Evolutionary conservation across 2,888 invertebrate genomes (phyloP).

Genomic region (Cephus spinipes): DNA sequence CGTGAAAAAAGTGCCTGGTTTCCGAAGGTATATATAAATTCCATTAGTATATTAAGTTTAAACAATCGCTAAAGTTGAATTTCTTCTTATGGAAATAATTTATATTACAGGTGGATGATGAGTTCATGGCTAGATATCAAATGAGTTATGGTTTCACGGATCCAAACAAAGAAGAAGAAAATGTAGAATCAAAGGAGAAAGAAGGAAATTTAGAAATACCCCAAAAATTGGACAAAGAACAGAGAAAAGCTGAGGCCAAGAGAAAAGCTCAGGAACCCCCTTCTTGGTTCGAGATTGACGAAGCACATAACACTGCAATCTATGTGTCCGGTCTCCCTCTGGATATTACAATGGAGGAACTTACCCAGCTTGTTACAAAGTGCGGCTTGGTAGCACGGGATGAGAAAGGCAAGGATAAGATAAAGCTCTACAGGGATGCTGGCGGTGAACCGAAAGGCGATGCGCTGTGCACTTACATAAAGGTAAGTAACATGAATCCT

Average conservation of each 20-base stretch:
- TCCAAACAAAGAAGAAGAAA: conserved; percentile 65
- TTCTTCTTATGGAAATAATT: conserved; percentile 7
- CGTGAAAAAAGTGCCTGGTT: conserved; percentile 92
- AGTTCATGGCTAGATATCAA: conserved; percentile 96
- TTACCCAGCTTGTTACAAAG: conserved; percentile 93
- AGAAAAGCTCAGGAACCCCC: conserved; percentile 68
- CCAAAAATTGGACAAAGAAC: conserved; percentile 41
- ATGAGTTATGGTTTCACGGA: conserved; percentile 92
- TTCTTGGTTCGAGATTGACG: conserved; percentile 94
- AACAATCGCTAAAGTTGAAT: not conserved
- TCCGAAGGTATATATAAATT: conserved; percentile 75
- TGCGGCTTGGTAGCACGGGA: conserved; percentile 96
- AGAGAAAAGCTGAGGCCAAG: conserved; percentile 63
- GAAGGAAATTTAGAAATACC: conserved; percentile 56
- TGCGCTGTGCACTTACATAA: conserved; percentile 95
- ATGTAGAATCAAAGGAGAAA: conserved; percentile 45
- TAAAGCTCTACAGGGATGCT: conserved; percentile 90
- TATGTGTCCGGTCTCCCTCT: conserved; percentile 94
- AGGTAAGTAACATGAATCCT: conserved; percentile 70
- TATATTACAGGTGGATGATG: conserved; percentile 82
- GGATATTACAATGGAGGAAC: conserved; percentile 90
- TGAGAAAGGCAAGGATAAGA: conserved; percentile 82
- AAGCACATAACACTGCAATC: conserved; percentile 91
- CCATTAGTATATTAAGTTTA: not conserved
- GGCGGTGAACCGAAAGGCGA: conserved; percentile 92